phyloP scores from a whole-genome alignment of 2,888 invertebrate species.

The Steinernema hermaphroditum region DNA sequence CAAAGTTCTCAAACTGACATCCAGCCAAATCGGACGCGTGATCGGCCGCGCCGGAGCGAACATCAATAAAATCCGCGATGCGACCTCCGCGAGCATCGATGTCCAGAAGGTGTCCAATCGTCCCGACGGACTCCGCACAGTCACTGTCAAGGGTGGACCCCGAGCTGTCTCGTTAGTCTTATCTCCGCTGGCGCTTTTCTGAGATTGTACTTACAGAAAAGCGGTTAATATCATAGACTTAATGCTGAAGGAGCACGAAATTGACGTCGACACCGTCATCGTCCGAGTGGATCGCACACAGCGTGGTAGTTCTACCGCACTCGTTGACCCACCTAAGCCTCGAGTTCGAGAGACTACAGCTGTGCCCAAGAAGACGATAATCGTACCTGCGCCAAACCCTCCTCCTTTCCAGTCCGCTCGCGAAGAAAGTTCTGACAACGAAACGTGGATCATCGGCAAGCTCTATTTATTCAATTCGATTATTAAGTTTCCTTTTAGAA shows the following conservation, averaged over 20 bases:
- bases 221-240: slow-evolving; percentile 87
- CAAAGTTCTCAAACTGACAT: slow-evolving; percentile 60
- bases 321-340: too few relatives aligned
- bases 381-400: too few relatives aligned
- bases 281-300: slow-evolving; percentile 36
- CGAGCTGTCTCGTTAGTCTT: slow-evolving; percentile 49
- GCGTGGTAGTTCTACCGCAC: too few relatives aligned
- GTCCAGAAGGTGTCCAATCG: slow-evolving; percentile 77
- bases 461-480: too few relatives aligned
- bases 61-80: slow-evolving; percentile 93
- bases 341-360: too few relatives aligned
- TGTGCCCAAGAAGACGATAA: too few relatives aligned
- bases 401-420: too few relatives aligned
- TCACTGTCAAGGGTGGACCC: slow-evolving; percentile 78
- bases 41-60: slow-evolving; percentile 95
- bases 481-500: too few relatives aligned
- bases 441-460: too few relatives aligned
- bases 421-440: too few relatives aligned
- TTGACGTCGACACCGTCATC: slow-evolving; percentile 57
- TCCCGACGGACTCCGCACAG: slow-evolving; percentile 83
- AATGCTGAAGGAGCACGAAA: slow-evolving; percentile 89
- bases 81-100: slow-evolving; percentile 89
- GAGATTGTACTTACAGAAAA: slow-evolving; percentile 71
- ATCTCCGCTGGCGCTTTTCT: too few relatives aligned
- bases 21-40: slow-evolving; percentile 91